Conservation (phyloP, 2,888 invertebrate genomes). For the Eugnorisma glareosa region DNA sequence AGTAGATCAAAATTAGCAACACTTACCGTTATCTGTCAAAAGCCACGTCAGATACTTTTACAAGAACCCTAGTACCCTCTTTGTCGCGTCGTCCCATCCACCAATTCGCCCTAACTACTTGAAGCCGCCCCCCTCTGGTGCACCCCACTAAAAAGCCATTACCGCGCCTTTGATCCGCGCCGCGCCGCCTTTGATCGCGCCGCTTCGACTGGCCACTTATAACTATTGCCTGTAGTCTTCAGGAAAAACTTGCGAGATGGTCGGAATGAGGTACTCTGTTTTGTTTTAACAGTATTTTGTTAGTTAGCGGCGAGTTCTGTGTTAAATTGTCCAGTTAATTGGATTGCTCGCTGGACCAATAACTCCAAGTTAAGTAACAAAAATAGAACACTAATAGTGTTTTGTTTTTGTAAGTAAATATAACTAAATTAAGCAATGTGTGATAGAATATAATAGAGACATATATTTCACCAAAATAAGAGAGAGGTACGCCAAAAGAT, state of each 20-base stretch:
- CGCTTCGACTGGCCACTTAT: slow-evolving; percentile 86
- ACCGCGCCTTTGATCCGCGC: slow-evolving; percentile 85
- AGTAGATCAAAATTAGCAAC: slow-evolving; percentile 24
- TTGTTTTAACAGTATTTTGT: slow-evolving; percentile 40
- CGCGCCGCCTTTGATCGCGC: slow-evolving; percentile 83
- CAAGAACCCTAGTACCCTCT: slow-evolving; percentile 41
- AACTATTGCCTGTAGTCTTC: slow-evolving; percentile 77
- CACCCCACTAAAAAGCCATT: slow-evolving; percentile 86
- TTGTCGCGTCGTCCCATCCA: slow-evolving; percentile 49
- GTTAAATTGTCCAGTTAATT: slow-evolving; percentile 29
- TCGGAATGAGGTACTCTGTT: slow-evolving; percentile 34
- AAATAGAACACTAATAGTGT: too few species aligned
- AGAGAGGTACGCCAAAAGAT: not conserved
- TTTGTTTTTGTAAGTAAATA: slow-evolving; percentile 1
- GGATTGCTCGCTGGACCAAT: slow-evolving; percentile 13
- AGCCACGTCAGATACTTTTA: not conserved
- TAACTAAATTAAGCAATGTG: not conserved
- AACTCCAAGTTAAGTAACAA: not conserved
- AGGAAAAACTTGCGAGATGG: slow-evolving; percentile 57
- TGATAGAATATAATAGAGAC: not conserved
- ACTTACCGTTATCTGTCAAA: slow-evolving; percentile 20
- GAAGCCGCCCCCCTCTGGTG: slow-evolving; percentile 70
- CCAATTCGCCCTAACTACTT: slow-evolving; percentile 79
- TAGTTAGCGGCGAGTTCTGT: slow-evolving; percentile 17
- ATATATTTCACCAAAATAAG: not conserved